phyloP scores from a whole-genome alignment of 2,113 vertebrate species.

The Pristiophorus japonicus region DNA sequence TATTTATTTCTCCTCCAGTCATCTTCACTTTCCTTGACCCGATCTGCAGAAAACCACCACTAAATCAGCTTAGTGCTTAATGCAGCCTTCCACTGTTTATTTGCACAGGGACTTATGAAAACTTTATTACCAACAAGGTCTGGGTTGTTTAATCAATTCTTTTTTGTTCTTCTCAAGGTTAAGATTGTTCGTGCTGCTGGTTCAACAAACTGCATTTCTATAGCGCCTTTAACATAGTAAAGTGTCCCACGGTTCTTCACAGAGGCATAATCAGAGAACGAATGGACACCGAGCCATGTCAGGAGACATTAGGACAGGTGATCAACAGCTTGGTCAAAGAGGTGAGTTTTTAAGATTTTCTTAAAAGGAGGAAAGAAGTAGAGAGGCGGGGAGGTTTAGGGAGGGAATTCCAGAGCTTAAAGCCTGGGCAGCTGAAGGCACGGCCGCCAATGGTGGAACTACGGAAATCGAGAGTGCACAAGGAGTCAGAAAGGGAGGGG shows the following conservation, averaged over 20 bases:
- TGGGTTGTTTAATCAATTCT: background rate
- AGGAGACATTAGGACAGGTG: background rate
- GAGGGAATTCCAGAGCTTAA: background rate
- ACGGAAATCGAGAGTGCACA: background rate
- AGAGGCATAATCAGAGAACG: background rate
- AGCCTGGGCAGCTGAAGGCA: too few species aligned
- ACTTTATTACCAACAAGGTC: slow-evolving; percentile 9
- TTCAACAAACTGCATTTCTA: background rate
- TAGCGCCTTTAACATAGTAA: background rate
- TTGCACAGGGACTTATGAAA: background rate
- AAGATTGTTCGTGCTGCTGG: background rate
- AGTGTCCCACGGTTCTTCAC: background rate
- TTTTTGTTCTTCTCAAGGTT: background rate
- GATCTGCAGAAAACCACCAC: background rate
- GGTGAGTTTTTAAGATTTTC: background rate
- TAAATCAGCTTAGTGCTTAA: background rate
- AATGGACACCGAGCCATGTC: background rate
- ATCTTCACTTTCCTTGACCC: background rate
- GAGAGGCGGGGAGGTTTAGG: background rate
- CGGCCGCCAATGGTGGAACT: background rate
- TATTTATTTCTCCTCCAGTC: background rate
- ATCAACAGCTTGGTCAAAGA: background rate
- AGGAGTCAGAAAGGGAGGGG: too few species aligned
- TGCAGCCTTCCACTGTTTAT: background rate
- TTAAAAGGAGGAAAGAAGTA: background rate